Conservation (phyloP, 2,113 vertebrate genomes). For the Bucco capensis region DNA sequence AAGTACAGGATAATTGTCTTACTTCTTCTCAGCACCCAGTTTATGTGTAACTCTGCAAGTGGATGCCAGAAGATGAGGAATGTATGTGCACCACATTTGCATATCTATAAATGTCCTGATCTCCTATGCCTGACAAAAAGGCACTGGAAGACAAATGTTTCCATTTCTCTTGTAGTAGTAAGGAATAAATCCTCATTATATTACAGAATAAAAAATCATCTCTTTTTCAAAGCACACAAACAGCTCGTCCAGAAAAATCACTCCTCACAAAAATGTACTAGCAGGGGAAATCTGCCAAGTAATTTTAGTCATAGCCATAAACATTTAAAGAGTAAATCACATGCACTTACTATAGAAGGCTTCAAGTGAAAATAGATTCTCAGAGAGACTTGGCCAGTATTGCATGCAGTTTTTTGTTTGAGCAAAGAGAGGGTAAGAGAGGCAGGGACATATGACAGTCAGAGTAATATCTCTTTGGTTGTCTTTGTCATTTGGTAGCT, state of each 20-base stretch:
- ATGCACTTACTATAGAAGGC: background rate
- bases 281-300: background rate
- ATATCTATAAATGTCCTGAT: background rate
- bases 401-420: background rate
- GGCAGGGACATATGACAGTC: background rate
- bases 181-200: background rate
- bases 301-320: background rate
- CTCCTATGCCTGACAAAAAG: background rate
- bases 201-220: background rate
- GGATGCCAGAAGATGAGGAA: background rate
- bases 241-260: background rate
- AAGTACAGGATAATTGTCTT: background rate
- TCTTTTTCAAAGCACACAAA: background rate
- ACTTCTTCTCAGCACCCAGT: background rate
- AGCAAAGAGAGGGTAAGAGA: background rate
- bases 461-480: background rate
- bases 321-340: slow-evolving; percentile 9
- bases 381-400: background rate
- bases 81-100: background rate
- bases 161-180: background rate
- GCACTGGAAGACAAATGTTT: background rate
- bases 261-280: background rate
- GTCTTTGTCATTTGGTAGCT: background rate
- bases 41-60: background rate
- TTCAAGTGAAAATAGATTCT: background rate